phyloP scores from a whole-genome alignment of 2,113 vertebrate species.

The Hippotragus niger region DNA sequence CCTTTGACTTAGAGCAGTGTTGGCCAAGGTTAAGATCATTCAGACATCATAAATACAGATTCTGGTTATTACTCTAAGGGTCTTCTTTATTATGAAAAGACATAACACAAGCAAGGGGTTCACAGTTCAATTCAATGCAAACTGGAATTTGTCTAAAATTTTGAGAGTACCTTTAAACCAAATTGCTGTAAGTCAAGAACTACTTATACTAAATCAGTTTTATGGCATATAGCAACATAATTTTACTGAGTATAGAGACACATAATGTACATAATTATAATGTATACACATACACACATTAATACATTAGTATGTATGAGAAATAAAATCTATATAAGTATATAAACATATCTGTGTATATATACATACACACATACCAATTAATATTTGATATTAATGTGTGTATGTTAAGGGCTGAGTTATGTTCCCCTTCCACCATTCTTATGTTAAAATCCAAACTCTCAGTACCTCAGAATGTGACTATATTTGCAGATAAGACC shows the following conservation, averaged over 20 bases:
- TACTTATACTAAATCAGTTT: neutral
- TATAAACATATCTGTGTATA: neutral
- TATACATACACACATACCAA: neutral
- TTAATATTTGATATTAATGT: neutral
- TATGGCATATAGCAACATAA: neutral
- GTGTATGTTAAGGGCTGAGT: neutral
- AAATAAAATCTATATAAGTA: neutral
- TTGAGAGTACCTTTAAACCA: neutral
- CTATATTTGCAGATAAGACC: neutral
- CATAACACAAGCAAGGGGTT: neutral
- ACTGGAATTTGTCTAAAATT: neutral
- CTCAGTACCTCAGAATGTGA: neutral
- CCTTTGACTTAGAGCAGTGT: neutral
- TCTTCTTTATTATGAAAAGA: slow-evolving; percentile 14
- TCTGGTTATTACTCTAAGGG: neutral
- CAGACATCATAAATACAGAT: neutral
- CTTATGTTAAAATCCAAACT: neutral
- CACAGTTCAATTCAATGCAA: neutral
- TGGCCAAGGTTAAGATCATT: neutral
- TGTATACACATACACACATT: neutral
- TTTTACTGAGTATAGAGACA: neutral
- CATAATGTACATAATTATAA: neutral
- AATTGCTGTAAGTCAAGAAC: neutral
- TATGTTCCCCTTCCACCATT: neutral
- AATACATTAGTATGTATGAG: neutral